These are phyloP conservation scores for Crossocerus cetratus DNA, from an alignment of 2,888 invertebrate species.

Conservation along the genomic window DNA sequence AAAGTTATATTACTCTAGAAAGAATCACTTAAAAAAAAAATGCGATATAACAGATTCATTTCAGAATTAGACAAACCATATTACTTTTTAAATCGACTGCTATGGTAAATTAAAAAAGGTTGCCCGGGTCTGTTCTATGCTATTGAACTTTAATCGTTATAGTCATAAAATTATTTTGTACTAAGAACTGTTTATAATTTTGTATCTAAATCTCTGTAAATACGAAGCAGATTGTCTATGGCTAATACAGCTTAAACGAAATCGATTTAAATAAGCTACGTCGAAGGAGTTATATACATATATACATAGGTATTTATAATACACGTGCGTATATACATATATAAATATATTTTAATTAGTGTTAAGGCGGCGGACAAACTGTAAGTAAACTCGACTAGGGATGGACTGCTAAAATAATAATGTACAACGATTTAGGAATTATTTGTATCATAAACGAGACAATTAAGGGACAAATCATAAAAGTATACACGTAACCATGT, in stretches of 20 bases:
- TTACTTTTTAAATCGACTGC: not conserved
- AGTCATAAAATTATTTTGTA: constrained; percentile 73
- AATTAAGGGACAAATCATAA: constrained; percentile 66
- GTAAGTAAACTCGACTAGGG: constrained; percentile 63
- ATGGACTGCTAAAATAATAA: constrained; percentile 65
- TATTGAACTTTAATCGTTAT: constrained; percentile 70
- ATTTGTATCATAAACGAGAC: constrained; percentile 68
- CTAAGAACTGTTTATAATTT: constrained; percentile 74
- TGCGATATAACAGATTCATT: too few species aligned
- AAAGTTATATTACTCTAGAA: too few species aligned
- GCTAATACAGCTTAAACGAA: constrained; percentile 57
- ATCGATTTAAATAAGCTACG: constrained; percentile 56
- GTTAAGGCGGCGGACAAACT: constrained; percentile 54
- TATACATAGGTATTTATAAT: constrained; percentile 35
- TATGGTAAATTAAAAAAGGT: constrained; percentile 30
- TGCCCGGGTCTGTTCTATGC: constrained; percentile 60
- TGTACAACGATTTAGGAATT: constrained; percentile 75
- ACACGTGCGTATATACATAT: constrained; percentile 37
- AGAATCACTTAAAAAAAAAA: too few species aligned
- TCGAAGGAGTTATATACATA: constrained; percentile 43
- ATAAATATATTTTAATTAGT: constrained; percentile 67
- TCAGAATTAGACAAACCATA: not conserved
- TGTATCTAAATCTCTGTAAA: constrained; percentile 74
- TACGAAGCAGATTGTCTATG: constrained; percentile 65
- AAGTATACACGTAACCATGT: constrained; percentile 62